A percentile compares a stretch with the other conserved stretches of the same genome.
These are phyloP conservation scores for Julus scanicus DNA, from an alignment of 2,888 invertebrate species.

Conservation along the genomic window DNA sequence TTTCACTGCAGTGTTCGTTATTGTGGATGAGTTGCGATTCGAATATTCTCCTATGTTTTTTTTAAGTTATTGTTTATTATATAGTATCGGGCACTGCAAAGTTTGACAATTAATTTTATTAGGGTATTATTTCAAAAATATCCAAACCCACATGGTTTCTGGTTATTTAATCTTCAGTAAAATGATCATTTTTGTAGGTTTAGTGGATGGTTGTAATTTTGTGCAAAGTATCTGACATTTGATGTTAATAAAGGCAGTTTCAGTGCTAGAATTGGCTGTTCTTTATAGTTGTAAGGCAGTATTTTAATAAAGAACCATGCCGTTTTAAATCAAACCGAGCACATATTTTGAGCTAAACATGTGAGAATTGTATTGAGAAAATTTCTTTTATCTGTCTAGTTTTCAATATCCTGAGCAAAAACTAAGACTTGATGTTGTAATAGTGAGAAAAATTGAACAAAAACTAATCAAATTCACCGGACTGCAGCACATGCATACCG, in stretches of 20 bases:
- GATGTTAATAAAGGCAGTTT: neutral
- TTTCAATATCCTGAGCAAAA: neutral
- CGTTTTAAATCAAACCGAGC: neutral
- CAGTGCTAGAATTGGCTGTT: neutral
- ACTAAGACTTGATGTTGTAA: conserved; percentile 5
- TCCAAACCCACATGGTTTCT: neutral
- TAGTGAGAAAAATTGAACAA: neutral
- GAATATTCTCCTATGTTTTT: neutral
- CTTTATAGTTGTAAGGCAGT: neutral
- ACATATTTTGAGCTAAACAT: neutral
- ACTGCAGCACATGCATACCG: neutral
- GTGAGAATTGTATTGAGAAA: neutral
- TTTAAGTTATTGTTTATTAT: neutral
- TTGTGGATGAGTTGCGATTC: neutral
- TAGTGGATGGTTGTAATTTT: conserved; percentile 33
- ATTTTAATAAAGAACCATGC: conserved; percentile 27
- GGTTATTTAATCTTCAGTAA: neutral
- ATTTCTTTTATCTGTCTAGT: neutral
- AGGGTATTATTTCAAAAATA: neutral
- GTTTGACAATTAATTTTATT: neutral
- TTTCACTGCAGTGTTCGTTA: neutral
- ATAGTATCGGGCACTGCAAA: neutral
- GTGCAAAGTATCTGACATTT: neutral
- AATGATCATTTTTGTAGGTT: conserved; percentile 1
- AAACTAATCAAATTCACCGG: neutral